A percentile compares a stretch with the other conserved stretches of the same genome.
Conservation (phyloP, 2,888 invertebrate species). For the Hyposoter dolosus region DNA sequence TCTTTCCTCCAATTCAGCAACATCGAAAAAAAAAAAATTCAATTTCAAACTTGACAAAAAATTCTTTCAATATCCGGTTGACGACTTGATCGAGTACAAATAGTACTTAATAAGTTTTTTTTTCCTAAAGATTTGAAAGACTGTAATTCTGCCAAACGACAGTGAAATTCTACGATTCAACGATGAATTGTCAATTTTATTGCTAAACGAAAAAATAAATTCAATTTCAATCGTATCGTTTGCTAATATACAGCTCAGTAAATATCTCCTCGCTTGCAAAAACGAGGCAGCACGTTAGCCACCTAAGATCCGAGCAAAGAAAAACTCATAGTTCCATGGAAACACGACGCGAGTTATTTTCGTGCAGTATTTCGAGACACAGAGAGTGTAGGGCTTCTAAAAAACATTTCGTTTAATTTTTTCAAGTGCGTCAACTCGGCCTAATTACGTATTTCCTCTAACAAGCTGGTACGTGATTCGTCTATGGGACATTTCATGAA, state of each 20-base stretch:
- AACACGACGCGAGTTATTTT: background rate
- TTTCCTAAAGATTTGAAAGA: background rate
- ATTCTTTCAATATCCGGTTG: background rate
- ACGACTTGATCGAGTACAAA: background rate
- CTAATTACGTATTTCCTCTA: constrained; percentile 20
- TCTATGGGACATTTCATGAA: constrained; percentile 65
- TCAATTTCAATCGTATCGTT: background rate
- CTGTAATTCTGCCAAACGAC: background rate
- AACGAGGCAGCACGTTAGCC: background rate
- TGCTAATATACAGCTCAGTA: background rate
- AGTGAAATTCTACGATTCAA: background rate
- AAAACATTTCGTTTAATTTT: background rate
- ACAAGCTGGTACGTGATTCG: constrained; percentile 72
- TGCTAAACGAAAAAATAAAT: background rate
- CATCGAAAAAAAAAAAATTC: background rate
- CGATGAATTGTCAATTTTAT: background rate
- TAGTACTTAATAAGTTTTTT: background rate
- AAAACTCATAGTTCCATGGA: background rate
- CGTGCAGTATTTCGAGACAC: background rate
- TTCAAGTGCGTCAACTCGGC: constrained; percentile 16
- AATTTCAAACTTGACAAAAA: background rate
- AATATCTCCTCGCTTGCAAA: background rate
- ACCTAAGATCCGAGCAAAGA: background rate
- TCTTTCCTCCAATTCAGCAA: background rate
- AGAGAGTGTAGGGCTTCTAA: background rate